Percentiles rank a stretch among this genome's conserved stretches.
Conservation (phyloP, 2,888 invertebrate genomes). For the Chironomus riparius region DNA sequence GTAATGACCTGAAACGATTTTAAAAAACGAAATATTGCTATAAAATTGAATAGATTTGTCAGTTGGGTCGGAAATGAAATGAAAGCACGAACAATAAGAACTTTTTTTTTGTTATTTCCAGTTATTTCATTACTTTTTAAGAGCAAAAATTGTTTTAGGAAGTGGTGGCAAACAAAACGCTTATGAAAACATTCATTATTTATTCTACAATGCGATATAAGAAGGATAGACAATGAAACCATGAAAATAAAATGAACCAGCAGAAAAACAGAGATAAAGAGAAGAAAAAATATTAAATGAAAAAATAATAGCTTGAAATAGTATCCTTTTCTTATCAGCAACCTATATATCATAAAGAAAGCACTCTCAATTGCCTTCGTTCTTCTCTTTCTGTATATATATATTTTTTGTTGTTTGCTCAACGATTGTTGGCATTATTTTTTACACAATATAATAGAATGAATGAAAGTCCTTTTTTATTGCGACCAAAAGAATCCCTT, state of each 20-base stretch:
- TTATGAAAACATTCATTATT: conserved; percentile 12
- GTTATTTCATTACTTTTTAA: background rate
- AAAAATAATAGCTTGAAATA: conserved; percentile 17
- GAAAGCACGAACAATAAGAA: too few relatives aligned
- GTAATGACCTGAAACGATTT: conserved; percentile 63
- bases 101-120: too few relatives aligned
- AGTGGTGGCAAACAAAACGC: background rate
- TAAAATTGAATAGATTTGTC: background rate
- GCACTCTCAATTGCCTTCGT: background rate
- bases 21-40: too few relatives aligned
- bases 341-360: background rate
- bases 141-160: background rate
- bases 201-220: background rate
- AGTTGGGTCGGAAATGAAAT: background rate
- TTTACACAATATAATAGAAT: conserved; percentile 2
- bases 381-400: background rate
- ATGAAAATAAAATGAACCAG: background rate
- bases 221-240: background rate
- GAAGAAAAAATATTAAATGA: conserved; percentile 11
- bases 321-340: conserved; percentile 21
- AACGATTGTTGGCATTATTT: conserved; percentile 5
- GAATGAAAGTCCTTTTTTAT: conserved; percentile 24
- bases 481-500: conserved; percentile 7
- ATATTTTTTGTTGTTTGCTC: background rate
- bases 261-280: background rate